phyloP scores from a whole-genome alignment of 2,113 vertebrate species.

The Callithrix jacchus region DNA sequence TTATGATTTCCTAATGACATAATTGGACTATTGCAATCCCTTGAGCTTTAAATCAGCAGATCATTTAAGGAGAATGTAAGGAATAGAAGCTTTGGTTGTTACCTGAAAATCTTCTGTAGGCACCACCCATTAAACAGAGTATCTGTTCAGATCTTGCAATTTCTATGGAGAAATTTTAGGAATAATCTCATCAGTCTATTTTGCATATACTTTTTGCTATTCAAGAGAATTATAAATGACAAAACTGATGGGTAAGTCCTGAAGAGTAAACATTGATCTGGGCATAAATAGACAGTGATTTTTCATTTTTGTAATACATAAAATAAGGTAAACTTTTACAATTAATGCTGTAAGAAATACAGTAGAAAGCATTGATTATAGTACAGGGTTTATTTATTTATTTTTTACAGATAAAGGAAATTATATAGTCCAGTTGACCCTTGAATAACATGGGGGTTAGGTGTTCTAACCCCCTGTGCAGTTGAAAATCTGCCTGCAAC shows the following conservation, averaged over 20 bases:
- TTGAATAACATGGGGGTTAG: not conserved
- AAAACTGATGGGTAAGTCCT: not conserved
- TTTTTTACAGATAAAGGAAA: not conserved
- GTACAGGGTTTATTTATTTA: not conserved
- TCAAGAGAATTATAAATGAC: not conserved
- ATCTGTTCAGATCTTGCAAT: not conserved
- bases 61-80: not conserved
- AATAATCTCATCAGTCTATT: not conserved
- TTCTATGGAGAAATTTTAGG: not conserved
- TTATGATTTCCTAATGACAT: not conserved
- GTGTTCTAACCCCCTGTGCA: not conserved
- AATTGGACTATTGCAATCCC: not conserved
- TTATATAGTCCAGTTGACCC: not conserved
- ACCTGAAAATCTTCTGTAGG: not conserved
- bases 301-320: not conserved
- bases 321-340: not conserved
- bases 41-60: not conserved
- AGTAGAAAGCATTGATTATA: not conserved
- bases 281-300: not conserved
- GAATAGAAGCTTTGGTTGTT: not conserved
- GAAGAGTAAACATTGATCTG: not conserved
- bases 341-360: not conserved
- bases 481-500: not conserved
- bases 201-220: not conserved
- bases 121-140: not conserved